A percentile compares a stretch with the other conserved stretches of the same genome.
Evolutionary conservation across 2,797 vertebrate species (phyloP).

Genomic region (Melanogrammus aeglefinus): DNA sequence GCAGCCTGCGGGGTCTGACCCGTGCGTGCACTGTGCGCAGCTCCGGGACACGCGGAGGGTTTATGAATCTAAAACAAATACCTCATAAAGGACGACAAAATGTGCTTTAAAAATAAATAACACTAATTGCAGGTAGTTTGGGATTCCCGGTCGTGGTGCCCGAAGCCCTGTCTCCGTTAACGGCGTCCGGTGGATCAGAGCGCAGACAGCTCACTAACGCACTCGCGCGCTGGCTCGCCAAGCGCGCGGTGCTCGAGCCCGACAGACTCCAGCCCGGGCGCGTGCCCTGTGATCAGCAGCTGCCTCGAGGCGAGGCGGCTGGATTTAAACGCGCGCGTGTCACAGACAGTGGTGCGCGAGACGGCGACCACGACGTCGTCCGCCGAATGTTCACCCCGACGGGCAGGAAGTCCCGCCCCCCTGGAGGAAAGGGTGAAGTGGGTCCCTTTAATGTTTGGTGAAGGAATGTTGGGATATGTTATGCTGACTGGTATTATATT

Average conservation of each 20-base stretch:
- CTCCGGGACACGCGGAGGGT: conserved; percentile 28
- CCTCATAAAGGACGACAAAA: background rate
- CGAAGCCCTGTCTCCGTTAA: conserved; percentile 16
- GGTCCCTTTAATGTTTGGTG: too few relatives aligned
- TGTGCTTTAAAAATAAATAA: background rate
- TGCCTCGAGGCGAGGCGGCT: conserved; percentile 66
- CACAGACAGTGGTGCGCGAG: conserved; percentile 35
- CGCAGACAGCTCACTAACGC: conserved; percentile 19
- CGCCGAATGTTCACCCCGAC: conserved; percentile 45
- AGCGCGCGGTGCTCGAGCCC: conserved; percentile 37
- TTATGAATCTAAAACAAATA: background rate
- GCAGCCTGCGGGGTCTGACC: conserved; percentile 46
- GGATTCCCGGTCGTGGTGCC: background rate
- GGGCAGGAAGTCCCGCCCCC: too few relatives aligned
- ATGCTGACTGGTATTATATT: too few relatives aligned
- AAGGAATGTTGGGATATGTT: too few relatives aligned
- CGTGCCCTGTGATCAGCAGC: conserved; percentile 49
- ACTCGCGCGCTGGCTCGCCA: conserved; percentile 25
- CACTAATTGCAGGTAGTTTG: background rate
- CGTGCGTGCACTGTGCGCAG: conserved; percentile 50
- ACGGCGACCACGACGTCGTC: conserved; percentile 64
- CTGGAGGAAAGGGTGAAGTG: background rate
- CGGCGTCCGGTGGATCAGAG: conserved; percentile 12
- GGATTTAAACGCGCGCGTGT: conserved; percentile 49
- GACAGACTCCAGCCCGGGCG: conserved; percentile 11